Percentiles rank a stretch among this genome's conserved stretches.
Evolutionary conservation across 2,113 vertebrate species (phyloP).

Genomic region (Numenius arquata): DNA sequence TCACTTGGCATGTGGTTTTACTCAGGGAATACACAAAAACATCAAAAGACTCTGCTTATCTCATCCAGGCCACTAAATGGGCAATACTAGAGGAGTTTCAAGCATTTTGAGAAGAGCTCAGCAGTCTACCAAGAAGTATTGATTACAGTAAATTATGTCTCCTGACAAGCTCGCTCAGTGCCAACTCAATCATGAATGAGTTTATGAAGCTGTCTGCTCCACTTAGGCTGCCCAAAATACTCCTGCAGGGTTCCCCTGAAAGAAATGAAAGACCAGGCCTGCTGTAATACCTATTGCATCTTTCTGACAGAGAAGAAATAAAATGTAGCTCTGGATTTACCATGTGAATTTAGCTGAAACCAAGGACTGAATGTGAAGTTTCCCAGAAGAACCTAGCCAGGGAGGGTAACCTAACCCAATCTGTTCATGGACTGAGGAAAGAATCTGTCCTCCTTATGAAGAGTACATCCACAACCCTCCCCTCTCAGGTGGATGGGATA

Average conservation of each 20-base stretch:
- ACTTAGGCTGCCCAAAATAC: not conserved
- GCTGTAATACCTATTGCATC: not conserved
- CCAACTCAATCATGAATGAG: constrained; percentile 3
- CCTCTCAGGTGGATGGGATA: not conserved
- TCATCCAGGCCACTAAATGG: not conserved
- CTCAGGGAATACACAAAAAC: not conserved
- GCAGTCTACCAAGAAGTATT: not conserved
- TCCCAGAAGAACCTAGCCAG: not conserved
- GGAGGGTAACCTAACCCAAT: not conserved
- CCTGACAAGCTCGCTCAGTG: not conserved
- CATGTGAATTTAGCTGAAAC: not conserved
- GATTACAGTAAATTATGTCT: not conserved
- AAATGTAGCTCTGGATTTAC: not conserved
- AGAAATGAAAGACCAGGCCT: not conserved
- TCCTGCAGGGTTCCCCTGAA: not conserved
- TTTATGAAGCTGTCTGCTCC: constrained; percentile 22
- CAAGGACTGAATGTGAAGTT: not conserved
- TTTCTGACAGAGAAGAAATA: not conserved
- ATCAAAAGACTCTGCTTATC: not conserved
- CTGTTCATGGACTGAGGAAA: not conserved
- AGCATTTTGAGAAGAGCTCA: not conserved
- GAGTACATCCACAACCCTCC: not conserved
- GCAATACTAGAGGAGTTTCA: not conserved
- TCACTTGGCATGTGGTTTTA: not conserved
- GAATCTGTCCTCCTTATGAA: not conserved